Evolutionary conservation across 2,797 vertebrate genomes (phyloP), one percentile per base, ranked within the genome.

Genomic region (Somateria mollissima): DNA sequence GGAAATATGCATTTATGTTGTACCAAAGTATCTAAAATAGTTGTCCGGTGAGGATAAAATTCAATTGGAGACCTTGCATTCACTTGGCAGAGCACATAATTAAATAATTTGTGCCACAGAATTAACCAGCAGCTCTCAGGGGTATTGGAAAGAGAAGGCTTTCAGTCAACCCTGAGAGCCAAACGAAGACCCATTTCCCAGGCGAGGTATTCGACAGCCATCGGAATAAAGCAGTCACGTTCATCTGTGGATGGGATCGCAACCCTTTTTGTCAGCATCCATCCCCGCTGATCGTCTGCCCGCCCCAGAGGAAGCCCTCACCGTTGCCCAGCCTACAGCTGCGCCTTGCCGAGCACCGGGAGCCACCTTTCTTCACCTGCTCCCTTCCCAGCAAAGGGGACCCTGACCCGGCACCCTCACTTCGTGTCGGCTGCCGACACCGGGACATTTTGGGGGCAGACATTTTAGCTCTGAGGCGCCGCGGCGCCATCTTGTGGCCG

Each of bases 41-140:
- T 93, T 87, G 94, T 94, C 94, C 72, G 16, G 84, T 75, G 94
- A 81, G 19, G 32, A 79, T 96, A 74, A 93, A 75, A 90, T 92
- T 82, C 90, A 94, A 71, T 89, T 94, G 69, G 77, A 95, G 90
- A 75, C 84, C 86, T 93, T 93, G 72, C 61, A 91, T 92, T 91
- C 81, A 81, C 72, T 94, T 93, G 80, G 85, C 96, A 94, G 45
- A 87, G 80, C 43, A 57, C 60, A 71, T 73, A 87, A 95, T 92
- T 91, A 92, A 94, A 89, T 92, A 91, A 75, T 94, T 81, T 76
- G 87, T 94, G 90, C 91, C 95, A 96, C 70, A 86, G 71, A 91
- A 91, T 91, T 64, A 94, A 91, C 76, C 83, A 79, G 71, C 61
- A 39, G 20, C 47, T 86, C 95, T 96, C 96, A 51, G 49, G 77